These are phyloP conservation scores for Aphelinus certus DNA, from an alignment of 1,140 invertebrate genomes.

Conservation along the genomic window DNA sequence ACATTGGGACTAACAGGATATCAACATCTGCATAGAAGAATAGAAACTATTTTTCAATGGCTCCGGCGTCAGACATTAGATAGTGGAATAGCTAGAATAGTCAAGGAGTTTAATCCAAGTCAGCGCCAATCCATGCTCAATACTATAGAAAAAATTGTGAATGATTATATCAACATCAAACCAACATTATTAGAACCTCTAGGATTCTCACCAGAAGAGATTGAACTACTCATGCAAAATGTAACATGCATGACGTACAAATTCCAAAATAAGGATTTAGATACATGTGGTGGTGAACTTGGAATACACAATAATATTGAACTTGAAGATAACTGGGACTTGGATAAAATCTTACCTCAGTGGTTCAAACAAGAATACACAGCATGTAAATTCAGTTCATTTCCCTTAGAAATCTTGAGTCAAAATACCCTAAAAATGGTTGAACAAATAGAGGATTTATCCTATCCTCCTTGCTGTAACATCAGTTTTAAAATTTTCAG, in stretches of 20 bases:
- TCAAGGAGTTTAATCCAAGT: slow-evolving; percentile 68
- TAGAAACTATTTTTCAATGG: slow-evolving; percentile 79
- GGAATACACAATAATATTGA: too few species aligned
- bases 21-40: slow-evolving; percentile 71
- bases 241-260: slow-evolving; percentile 38
- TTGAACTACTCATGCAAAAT: slow-evolving; percentile 36
- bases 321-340: too few species aligned
- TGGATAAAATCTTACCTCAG: too few species aligned
- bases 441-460: too few species aligned
- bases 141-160: slow-evolving; percentile 71
- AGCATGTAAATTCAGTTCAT: too few species aligned
- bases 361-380: too few species aligned
- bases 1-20: slow-evolving; percentile 71
- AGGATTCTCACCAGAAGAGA: slow-evolving; percentile 42
- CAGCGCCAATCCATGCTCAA: slow-evolving; percentile 65
- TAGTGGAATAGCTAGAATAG: slow-evolving; percentile 73
- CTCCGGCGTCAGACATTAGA: slow-evolving; percentile 75
- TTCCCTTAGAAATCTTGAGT: too few species aligned
- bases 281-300: background rate
- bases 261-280: slow-evolving; percentile 34
- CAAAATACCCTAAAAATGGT: too few species aligned
- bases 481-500: too few species aligned
- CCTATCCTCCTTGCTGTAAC: too few species aligned
- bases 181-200: slow-evolving; percentile 64
- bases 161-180: slow-evolving; percentile 69